These are phyloP conservation scores for Canis aureus DNA, from an alignment of 2,113 vertebrate genomes.

Conservation along the genomic window DNA sequence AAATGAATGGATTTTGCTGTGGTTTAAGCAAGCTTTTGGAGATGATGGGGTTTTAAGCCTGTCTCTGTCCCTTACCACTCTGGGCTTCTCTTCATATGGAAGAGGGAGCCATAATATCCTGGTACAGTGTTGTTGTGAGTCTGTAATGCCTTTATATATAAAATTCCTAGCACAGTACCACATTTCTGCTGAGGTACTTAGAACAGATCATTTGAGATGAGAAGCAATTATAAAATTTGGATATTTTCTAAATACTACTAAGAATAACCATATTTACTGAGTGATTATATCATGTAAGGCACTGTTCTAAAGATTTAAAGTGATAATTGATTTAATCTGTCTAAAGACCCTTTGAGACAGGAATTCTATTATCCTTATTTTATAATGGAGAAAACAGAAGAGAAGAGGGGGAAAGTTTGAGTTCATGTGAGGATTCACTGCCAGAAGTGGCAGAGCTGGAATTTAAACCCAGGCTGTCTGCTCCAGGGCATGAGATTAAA, in stretches of 20 bases:
- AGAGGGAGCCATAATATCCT: neutral
- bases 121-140: neutral
- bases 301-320: neutral
- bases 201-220: neutral
- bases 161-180: neutral
- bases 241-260: constrained; percentile 7
- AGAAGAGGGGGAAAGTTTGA: neutral
- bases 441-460: neutral
- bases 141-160: neutral
- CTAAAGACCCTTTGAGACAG: neutral
- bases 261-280: neutral
- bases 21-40: neutral
- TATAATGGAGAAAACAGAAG: neutral
- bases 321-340: neutral
- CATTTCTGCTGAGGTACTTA: neutral
- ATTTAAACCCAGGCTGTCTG: neutral
- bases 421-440: neutral
- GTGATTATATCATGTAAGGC: neutral
- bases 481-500: neutral
- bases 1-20: neutral
- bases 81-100: neutral
- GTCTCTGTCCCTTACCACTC: neutral
- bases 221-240: neutral
- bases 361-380: neutral
- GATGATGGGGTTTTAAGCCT: neutral